Base-by-base conservation (phyloP, 1,140 invertebrate genomes). In the Fopius arisanus region DNA sequence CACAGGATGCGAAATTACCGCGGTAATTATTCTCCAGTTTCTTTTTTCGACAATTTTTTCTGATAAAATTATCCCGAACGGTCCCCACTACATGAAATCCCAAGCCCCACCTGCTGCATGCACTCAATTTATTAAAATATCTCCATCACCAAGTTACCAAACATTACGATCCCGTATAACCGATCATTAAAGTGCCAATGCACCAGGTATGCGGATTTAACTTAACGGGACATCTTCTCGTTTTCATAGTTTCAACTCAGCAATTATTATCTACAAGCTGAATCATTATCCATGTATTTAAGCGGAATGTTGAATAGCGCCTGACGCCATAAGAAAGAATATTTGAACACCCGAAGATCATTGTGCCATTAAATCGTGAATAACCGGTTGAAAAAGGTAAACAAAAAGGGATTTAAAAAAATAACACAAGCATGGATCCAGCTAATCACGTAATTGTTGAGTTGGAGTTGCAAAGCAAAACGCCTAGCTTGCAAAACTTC, bases 141-240 rank as follows among this genome's bases (percentile, higher is more conserved):
- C 26, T 29, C 62, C 31, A 26, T 26, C 26, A 41, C 31, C 3
- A 37, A 33, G n/a, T 41, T 10, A 33, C 40, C 31, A 31, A 31
- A 31, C 29, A 37, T 37, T 40, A n/a, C 12, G 19, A 68, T 43
- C 31, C 40, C 21, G 40, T 37, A 37, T 23, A 16, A 1, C 28
- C 3, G 19, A 37, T 67, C n/a, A 21, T 23, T 67, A 67, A 37
- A 16, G 1, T 19, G 63, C 1, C 37, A n/a, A 41, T 67, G 29
- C 29, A 33, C 16, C 19, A 37, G 63, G 63, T 41, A 67, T 33
- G 37, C 63, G 29, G 26, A 68, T 41, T 37, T 21, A 40, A 43
- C 23, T 68, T 68, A 68, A 68, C 66, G 66, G 66, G 66, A 68
- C 40, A 43, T 12, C 19, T 68, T 68, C 40, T 68, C 66, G 40